Conservation (phyloP, 2,797 vertebrate species). For the Platyrinchus mystaceus region DNA sequence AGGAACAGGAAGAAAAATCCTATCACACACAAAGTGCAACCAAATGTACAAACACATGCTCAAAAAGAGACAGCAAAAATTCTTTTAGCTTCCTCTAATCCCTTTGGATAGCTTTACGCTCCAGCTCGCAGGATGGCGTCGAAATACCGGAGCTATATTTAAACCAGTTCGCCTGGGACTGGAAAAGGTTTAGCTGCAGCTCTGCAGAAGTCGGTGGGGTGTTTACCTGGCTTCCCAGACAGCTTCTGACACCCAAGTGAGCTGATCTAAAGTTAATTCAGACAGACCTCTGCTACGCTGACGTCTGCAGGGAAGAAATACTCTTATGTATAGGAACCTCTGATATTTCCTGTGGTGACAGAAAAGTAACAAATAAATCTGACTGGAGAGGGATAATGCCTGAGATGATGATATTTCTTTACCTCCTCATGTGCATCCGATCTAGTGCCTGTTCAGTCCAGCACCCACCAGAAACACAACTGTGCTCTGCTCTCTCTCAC, state of each 20-base stretch:
- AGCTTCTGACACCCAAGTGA: conserved; percentile 63
- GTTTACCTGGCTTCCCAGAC: conserved; percentile 59
- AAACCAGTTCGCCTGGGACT: conserved; percentile 10
- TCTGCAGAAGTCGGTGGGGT: neutral
- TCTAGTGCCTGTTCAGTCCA: neutral
- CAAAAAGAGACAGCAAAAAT: conserved; percentile 39
- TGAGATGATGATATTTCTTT: conserved; percentile 7
- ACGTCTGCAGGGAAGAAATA: conserved; percentile 51
- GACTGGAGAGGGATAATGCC: conserved; percentile 8
- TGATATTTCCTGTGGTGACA: conserved; percentile 45
- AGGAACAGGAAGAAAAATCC: neutral
- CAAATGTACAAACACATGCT: conserved; percentile 14
- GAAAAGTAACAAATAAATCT: conserved; percentile 58
- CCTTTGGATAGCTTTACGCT: neutral
- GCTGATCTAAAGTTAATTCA: conserved; percentile 68
- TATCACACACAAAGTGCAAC: conserved; percentile 1
- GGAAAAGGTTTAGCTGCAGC: conserved; percentile 27
- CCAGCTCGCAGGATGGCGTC: neutral
- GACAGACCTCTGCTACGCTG: conserved; percentile 57
- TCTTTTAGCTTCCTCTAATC: conserved; percentile 46
- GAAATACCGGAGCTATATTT: conserved; percentile 34
- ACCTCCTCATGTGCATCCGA: neutral
- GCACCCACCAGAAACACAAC: neutral
- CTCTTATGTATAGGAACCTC: conserved; percentile 40
- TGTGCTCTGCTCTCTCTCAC: neutral